Base-by-base conservation (phyloP, 2,113 vertebrate genomes). In the Eptesicus fuscus region DNA sequence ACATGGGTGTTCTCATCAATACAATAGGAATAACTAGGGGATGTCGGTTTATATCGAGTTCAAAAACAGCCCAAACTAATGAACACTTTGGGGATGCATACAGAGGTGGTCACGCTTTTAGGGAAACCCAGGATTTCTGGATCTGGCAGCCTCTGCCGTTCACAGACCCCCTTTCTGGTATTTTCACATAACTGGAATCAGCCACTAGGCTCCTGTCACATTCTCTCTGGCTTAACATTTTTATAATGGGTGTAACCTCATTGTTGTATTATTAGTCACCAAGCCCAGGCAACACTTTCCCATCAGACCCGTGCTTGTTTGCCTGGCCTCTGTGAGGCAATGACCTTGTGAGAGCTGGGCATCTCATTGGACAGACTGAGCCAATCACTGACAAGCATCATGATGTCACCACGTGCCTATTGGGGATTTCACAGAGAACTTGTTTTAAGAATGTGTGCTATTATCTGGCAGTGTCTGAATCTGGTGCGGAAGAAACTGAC, bases 201-300 rank as follows among this genome's bases (percentile, higher is more conserved):
- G 79, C 37, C 35, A 37, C 77, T 35, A 49, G n/a, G 42, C 49
- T 51, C 9, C 0, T 32, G 61, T 49, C 42, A 4, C 70, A 51
- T 69, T 88, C 56, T 44, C 63, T 85, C 87, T 30, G 87, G 65
- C 83, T 88, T 56, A 18, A 42, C 90, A 84, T 93, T 94, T 96
- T 84, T 95, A 80, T 59, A 70, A 40, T 92, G 93, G 96, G 96
- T 73, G 96, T 82, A 77, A 80, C 96, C 80, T 59, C 51, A 82
- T 92, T 88, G 65, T 84, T 93, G 78, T 16, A 51, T 93, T 77
- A 77, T 97, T 95, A 97, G 92, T 96, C 96, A 97, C 80, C 40
- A 47, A 70, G 91, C 67, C 1, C 87, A 93, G 87, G 16, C 85
- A 10, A 80, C 13, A n/a, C 47, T 65, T 93, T 94, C 67, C 86